These are phyloP conservation scores for Panthera tigris DNA, from an alignment of 2,113 vertebrate genomes.

Conservation along the genomic window DNA sequence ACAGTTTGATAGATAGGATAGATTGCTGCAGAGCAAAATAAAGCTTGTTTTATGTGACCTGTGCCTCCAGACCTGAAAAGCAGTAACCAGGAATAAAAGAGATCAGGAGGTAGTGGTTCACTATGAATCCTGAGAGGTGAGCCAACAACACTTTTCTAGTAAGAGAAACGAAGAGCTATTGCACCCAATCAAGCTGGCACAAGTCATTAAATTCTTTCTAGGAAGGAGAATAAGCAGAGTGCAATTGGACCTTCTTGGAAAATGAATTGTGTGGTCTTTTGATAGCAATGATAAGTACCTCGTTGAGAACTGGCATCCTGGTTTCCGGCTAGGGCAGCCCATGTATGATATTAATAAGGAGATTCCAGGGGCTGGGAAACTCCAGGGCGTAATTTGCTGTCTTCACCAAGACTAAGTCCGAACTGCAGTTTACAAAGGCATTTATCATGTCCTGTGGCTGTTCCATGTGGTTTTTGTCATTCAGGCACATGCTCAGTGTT, in stretches of 20 bases:
- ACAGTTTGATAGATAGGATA: background rate
- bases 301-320: background rate
- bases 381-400: background rate
- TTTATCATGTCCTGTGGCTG: background rate
- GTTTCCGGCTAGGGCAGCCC: background rate
- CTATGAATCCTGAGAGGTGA: background rate
- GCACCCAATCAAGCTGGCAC: background rate
- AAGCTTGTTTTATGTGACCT: background rate
- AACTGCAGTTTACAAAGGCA: background rate
- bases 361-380: background rate
- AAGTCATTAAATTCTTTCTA: background rate
- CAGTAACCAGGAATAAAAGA: background rate
- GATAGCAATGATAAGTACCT: background rate
- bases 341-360: background rate
- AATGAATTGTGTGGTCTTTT: background rate
- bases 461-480: background rate
- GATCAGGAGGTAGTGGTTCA: background rate
- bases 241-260: background rate
- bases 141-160: background rate
- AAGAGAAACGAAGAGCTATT: background rate
- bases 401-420: background rate
- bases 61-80: background rate
- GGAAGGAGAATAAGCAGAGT: constrained; percentile 2
- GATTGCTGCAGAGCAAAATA: background rate
- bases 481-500: background rate